Evolutionary conservation across 2,113 vertebrate genomes (phyloP).

Genomic region (Manacus vitellinus): DNA sequence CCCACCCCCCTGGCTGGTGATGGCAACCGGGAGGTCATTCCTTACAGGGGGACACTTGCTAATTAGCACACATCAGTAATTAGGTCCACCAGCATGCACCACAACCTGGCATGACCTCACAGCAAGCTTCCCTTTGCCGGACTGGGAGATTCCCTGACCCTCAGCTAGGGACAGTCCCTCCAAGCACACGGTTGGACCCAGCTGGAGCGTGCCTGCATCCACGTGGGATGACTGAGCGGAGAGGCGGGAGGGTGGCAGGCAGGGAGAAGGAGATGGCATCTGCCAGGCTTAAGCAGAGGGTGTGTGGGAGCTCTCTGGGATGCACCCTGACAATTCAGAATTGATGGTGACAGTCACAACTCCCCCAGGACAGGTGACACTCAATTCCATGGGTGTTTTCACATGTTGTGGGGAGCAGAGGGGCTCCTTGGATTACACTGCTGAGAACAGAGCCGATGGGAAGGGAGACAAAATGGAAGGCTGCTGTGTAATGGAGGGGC

Average conservation of each 20-base stretch:
- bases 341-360: background rate
- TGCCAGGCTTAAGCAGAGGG: background rate
- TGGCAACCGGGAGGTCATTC: background rate
- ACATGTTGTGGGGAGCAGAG: background rate
- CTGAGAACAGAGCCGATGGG: rapidly evolving
- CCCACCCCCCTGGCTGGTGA: background rate
- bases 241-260: background rate
- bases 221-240: background rate
- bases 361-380: background rate
- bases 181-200: background rate
- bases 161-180: background rate
- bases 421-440: background rate
- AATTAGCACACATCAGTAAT: background rate
- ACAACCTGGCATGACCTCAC: background rate
- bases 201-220: background rate
- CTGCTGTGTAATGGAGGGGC: conserved; percentile 1
- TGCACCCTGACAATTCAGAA: background rate
- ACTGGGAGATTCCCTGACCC: background rate
- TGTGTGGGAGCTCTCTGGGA: background rate
- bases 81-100: background rate
- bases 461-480: conserved; percentile 35
- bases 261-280: background rate
- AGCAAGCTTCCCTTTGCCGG: background rate
- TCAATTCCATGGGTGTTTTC: background rate
- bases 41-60: background rate